Percentiles rank a stretch among this genome's conserved stretches.
Conservation (phyloP, 2,888 invertebrate species). For the Caenorhabditis parvicauda region DNA sequence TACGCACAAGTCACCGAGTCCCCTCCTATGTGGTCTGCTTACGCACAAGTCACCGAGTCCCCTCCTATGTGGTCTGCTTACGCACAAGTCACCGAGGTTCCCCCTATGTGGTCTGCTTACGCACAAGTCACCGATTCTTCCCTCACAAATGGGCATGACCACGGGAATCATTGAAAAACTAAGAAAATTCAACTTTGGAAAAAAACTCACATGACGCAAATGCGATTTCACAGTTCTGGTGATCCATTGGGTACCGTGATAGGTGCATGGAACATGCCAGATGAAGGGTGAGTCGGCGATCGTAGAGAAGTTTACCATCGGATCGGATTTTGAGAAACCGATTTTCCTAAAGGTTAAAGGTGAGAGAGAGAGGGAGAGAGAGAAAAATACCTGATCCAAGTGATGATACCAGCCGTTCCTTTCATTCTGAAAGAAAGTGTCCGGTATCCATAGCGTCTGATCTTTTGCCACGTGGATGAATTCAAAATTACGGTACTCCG, state of each 20-base stretch:
- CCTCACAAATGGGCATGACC: too few species aligned
- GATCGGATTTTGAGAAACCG: conserved; percentile 55
- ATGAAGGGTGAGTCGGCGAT: conserved; percentile 58
- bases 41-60: too few species aligned
- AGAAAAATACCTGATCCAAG: conserved; percentile 60
- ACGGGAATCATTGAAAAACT: neutral
- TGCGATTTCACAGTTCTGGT: conserved; percentile 60
- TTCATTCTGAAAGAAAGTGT: conserved; percentile 57
- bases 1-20: too few species aligned
- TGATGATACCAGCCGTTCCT: conserved; percentile 60
- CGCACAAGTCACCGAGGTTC: too few species aligned
- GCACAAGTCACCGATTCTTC: conserved; percentile 2
- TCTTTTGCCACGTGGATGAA: conserved; percentile 55
- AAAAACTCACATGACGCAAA: conserved; percentile 59
- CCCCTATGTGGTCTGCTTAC: too few species aligned
- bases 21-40: too few species aligned
- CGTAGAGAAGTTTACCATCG: conserved; percentile 60
- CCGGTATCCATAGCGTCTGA: conserved; percentile 59
- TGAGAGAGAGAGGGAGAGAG: conserved; percentile 11
- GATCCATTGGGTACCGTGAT: conserved; percentile 61
- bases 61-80: too few species aligned
- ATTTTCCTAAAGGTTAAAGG: too few species aligned
- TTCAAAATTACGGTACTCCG: conserved; percentile 48
- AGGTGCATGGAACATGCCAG: conserved; percentile 62
- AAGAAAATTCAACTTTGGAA: neutral